Evolutionary conservation across 2,888 invertebrate genomes (phyloP), one percentile per base, ranked within the genome.

Genomic region (Drosophila recens): DNA sequence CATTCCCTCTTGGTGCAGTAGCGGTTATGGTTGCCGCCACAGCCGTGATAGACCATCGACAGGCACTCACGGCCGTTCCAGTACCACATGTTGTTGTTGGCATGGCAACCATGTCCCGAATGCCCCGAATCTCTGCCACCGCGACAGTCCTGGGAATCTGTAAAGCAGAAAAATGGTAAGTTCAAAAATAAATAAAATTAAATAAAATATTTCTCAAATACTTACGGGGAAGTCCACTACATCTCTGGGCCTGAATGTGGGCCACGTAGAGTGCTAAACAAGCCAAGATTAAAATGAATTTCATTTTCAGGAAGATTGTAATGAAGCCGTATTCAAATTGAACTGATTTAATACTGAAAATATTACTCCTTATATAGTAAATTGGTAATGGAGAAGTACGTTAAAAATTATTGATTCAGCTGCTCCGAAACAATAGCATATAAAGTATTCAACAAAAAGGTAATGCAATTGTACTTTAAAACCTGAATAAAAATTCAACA

Each of bases 11-110:
- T 38, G 9, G 17, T 59, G 49, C 77, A 78, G 27, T 67, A 56
- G 1, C 80, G 77, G 61, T 78, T 78, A 9, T 51, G 43, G 49
- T 78, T 78, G 11, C 80, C 78, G 2, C 62, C 78, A 10, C 80
- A 78, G 3, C 78, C 78, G 2, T 49, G 48, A 3, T 63, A 78
- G 1, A 36, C 10, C 27, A 76, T 61, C 36, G 17, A 9, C 1
- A 15, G 15, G 56, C 78, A 78, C 6, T 40, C 8, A 8, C 52
- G 30, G 6, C 23, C n/a, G 2, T n/a, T 15, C 1, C 40, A 80
- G 27, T 72, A 56, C 80, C 80, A 79, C 77, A 78, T 79, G 5
- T 43, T 40, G 3, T 46, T 27, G 27, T 75, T 75, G 43, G 67
- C 53, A 2, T 45, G 17, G 17, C 77, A 77, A 11, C 9, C 23